Evolutionary conservation across 2,797 vertebrate genomes (phyloP), one percentile per base, ranked within the genome.

Genomic region (Pangasius krempfi): DNA sequence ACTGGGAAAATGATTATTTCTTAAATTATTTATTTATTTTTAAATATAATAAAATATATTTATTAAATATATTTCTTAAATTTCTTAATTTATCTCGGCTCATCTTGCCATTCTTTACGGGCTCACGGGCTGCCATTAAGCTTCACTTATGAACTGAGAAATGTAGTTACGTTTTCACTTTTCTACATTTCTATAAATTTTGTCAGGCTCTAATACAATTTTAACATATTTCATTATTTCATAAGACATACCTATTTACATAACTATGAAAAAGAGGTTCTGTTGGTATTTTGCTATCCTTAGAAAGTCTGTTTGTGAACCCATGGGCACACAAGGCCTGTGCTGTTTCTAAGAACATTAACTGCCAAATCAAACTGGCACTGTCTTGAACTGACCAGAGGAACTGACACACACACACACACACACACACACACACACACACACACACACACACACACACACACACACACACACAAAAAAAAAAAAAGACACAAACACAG

Each of bases 261-360:
- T 47, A 33, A 85, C 9, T 62, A 44, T n/a, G 13, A 75, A 73
- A 68, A 66, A n/a, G 30, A 56, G 13, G 1, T 62, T 83, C 6
- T 86, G 72, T 47, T 27, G 27, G 78, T 84, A 52, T 37, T 58
- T 58, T 76, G 9, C 62, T 87, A 58, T 70, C 40, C 10, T 44
- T 30, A 66, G 30, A 8, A 44, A 62, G 22, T 78, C 68, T 88
- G 68, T n/a, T 68, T 50, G 60, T 66, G 62, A 84, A 68, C 20
- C 62, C 27, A 52, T 33, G n/a, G 18, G 25, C 62, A 68, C 62
- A 66, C 40, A 64, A 81, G 37, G 76, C 27, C 58, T 60, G 40
- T 72, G 68, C 86, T 18, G 84, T 89, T 92, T 91, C 89, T 85
- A 81, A 40, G 5, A 1, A 60, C 54, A 91, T 88, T 30, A 89